phyloP scores from a whole-genome alignment of 2,113 vertebrate genomes.

The Sciurus niger region DNA sequence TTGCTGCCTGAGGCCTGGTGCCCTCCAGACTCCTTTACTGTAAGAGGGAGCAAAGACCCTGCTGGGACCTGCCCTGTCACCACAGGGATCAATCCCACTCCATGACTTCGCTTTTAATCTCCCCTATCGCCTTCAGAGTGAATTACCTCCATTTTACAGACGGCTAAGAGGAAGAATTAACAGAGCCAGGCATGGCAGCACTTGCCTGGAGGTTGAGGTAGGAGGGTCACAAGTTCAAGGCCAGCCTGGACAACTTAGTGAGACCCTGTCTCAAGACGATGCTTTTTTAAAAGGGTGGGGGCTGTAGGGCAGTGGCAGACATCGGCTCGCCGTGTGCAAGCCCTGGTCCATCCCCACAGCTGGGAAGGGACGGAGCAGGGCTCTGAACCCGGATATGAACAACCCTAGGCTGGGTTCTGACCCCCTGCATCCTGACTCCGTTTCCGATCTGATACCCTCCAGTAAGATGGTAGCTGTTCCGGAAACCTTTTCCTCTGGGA shows the following conservation, averaged over 20 bases:
- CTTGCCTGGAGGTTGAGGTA: too few relatives aligned
- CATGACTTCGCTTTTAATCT: not conserved
- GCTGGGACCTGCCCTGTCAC: too few relatives aligned
- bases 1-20: not conserved
- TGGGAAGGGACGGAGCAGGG: not conserved
- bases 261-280: too few relatives aligned
- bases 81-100: too few relatives aligned
- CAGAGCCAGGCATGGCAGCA: too few relatives aligned
- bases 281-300: too few relatives aligned
- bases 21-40: not conserved
- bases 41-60: too few relatives aligned
- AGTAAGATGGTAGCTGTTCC: not conserved
- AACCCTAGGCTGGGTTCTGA: not conserved
- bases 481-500: not conserved
- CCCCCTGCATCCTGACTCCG: rapidly evolving
- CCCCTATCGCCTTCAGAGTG: not conserved
- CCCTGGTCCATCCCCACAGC: not conserved
- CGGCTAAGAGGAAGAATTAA: not conserved
- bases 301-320: too few relatives aligned
- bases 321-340: too few relatives aligned
- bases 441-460: not conserved
- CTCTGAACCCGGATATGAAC: not conserved
- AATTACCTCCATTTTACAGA: not conserved
- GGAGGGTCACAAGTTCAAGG: too few relatives aligned
- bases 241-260: too few relatives aligned